Base-by-base conservation (phyloP, 1,140 invertebrate genomes). In the Oedothorax gibbosus region DNA sequence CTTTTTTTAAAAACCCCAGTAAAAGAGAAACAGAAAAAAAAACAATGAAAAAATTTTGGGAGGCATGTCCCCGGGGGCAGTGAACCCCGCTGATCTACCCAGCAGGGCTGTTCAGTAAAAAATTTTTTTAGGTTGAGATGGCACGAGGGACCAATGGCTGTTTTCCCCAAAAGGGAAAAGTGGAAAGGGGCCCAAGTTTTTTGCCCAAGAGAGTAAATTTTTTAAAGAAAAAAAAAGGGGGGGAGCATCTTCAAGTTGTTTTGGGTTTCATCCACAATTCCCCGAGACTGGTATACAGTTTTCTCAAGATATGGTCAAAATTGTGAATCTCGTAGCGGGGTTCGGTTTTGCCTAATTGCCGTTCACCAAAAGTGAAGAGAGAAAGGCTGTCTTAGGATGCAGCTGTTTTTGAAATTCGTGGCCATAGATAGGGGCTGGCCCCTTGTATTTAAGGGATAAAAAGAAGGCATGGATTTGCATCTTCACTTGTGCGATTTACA, bases 401-500 rank as follows among this genome's bases (percentile, higher is more conserved):
- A 9, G 66, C 83, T 20, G 73, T 88, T 8, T 91, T 91, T 85
- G 54, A 86, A 60, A 73, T 88, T 35, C 80, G 84, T n/a, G 91
- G 90, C n/a, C 7, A 86, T 90, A 2, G 91, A 91, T 80, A 90
- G n/a, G 89, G 75, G 88, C 88, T 12, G 90, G 90, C 0, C 90
- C 90, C 0, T 89, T 92, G 3, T 89, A 91, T 53, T 11, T 85
- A 2, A 87, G 90, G 14, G 90, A 88, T 86, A 79, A 86, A 7
- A 77, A 80, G 21, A 86, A 87, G 78, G 87, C 87, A 4, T 91
- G 91, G 82, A 60, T 91, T 12, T 88, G 87, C 18, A 4, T 92
- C 7, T 92, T 91, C 78, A 88, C 91, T 8, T 92, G 90, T 76
- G 89, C 91, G 18, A 64, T 86, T 4, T 90, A 89, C 0, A 90